phyloP scores from a whole-genome alignment of 2,888 invertebrate genomes.

The Exephanes ischioxanthus region DNA sequence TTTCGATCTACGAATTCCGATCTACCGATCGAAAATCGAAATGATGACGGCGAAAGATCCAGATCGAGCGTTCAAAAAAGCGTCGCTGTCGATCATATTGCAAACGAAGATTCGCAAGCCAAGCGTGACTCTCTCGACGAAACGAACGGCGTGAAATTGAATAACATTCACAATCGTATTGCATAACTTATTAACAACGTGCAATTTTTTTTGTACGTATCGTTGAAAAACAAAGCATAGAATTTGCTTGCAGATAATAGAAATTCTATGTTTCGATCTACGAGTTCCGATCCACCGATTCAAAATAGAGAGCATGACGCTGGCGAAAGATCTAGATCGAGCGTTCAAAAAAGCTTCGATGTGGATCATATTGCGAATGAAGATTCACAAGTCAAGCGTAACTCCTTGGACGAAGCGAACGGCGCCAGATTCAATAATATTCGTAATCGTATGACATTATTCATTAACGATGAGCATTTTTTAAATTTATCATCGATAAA shows the following conservation, averaged over 20 bases:
- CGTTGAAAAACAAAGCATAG: neutral
- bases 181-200: neutral
- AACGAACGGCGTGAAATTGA: neutral
- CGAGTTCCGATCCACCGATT: neutral
- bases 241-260: too few relatives aligned
- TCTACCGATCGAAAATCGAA: neutral
- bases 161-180: neutral
- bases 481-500: neutral
- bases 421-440: neutral
- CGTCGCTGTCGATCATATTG: neutral
- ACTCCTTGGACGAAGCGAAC: neutral
- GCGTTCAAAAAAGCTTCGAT: slow-evolving; percentile 4
- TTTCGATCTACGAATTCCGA: too few relatives aligned
- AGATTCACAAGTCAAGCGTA: neutral
- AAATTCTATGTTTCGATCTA: too few relatives aligned
- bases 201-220: neutral
- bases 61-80: slow-evolving; percentile 1
- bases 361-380: too few relatives aligned
- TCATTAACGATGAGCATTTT: neutral
- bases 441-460: neutral
- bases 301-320: neutral
- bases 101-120: neutral
- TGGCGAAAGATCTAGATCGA: slow-evolving; percentile 1
- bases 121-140: neutral
- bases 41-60: neutral